Evolutionary conservation across 2,113 vertebrate species (phyloP), one percentile per base, ranked within the genome.

Genomic region (Rana temporaria): DNA sequence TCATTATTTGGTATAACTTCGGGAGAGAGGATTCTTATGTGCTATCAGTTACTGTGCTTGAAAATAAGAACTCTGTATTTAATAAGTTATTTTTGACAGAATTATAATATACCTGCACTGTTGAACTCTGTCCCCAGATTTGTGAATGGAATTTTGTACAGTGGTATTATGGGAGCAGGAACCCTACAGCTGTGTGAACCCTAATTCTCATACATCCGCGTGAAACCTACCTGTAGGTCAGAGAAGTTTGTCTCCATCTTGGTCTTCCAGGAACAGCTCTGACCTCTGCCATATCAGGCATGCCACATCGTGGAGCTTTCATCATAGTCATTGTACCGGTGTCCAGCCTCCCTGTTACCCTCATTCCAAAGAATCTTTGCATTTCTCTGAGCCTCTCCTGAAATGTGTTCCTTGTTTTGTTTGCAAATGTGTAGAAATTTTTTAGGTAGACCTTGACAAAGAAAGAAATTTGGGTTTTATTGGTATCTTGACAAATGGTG

Each of bases 381-480:
- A 90, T 92, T 77, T 85, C 74, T 85, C 85, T 86, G 53, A 87
- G 72, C 34, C 87, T 92, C 5, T 85, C 87, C 84, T 68, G 82
- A 63, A 94, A 70, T 53, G 34, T 85, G 2, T 6, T 12, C 24
- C 0, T 14, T 60, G 59, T 0, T 89, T 87, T 87, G 53, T 62
- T 0, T 16, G 52, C 0, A 16, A 18, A 0, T 32, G 88, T 79
- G 63, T 92, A 95, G 88, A 89, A 94, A 62, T 73, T 88, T 11
- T 89, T 84, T 11, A 95, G 89, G 69, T 95, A 95, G 14, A 0
- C 0, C 94, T 95, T 20, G 57, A 85, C 9, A 71, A 78, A 17
- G 62, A 0, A 12, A 22, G 66, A 84, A 84, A 38, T 19, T 38
- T 67, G 30, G 26, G 30, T 66, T 19, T 9, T 34, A 8, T 42